A percentile compares a stretch with the other conserved stretches of the same genome.
Evolutionary conservation across 2,113 vertebrate species (phyloP).

Genomic region (Blennius ocellaris): DNA sequence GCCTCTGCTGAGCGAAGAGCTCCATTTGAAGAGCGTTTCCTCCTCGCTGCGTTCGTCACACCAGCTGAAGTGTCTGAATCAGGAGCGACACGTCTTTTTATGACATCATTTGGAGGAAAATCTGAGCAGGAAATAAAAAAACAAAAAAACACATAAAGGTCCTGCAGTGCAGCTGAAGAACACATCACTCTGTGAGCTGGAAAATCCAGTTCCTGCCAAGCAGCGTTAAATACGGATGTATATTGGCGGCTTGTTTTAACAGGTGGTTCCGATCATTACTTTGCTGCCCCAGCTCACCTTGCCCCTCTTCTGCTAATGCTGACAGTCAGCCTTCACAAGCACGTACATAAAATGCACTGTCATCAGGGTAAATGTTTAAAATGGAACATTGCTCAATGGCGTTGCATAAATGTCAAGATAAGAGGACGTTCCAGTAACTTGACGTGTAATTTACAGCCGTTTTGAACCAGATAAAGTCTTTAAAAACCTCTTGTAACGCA

Average conservation of each 20-base stretch:
- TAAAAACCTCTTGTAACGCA: too few relatives aligned
- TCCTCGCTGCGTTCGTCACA: background rate
- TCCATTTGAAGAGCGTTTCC: background rate
- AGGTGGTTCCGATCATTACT: conserved; percentile 54
- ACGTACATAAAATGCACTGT: background rate
- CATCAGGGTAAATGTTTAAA: background rate
- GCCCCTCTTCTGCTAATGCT: background rate
- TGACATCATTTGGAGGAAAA: conserved; percentile 32
- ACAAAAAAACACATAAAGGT: too few relatives aligned
- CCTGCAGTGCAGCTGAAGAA: too few relatives aligned
- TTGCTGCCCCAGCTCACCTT: background rate
- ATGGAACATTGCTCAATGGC: background rate
- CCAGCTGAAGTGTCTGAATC: background rate
- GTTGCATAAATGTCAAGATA: background rate
- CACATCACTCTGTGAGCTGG: conserved; percentile 47
- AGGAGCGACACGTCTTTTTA: conserved; percentile 19
- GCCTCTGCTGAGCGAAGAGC: background rate
- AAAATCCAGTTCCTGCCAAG: conserved; percentile 46
- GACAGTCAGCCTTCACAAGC: background rate
- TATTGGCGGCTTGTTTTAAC: conserved; percentile 45
- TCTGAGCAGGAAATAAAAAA: conserved; percentile 12
- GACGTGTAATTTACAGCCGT: background rate
- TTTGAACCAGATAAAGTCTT: too few relatives aligned
- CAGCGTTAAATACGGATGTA: conserved; percentile 36
- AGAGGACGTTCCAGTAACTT: background rate